Evolutionary conservation across 2,113 vertebrate species (phyloP), one percentile per base, ranked within the genome.

Genomic region (Ondatra zibethicus): DNA sequence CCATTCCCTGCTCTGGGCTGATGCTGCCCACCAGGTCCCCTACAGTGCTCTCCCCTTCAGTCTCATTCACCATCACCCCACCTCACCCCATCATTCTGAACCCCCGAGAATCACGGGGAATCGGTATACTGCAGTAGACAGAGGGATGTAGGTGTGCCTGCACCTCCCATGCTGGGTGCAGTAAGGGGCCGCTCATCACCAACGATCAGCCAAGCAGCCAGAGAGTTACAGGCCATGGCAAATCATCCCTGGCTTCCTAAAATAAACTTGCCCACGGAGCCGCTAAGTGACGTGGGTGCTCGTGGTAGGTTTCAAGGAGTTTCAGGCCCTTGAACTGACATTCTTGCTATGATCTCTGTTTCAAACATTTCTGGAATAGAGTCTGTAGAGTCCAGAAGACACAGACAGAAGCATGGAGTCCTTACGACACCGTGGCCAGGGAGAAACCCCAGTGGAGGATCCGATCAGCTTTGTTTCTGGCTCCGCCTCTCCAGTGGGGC

Each of bases 101-200:
- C n/a, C 36, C 0, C 52, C 0, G n/a, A 31, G 78, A 13, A 36
- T 16, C 36, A 9, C 1, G 0, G 68, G 13, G 17, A 11, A 16
- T 23, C 11, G 0, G 75, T 33, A 7, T 10, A 0, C 0, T 0
- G 1, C 7, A 25, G 50, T 10, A 19, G 0, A 45, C 0, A 0
- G 36, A 50, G 33, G 12, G 45, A 2, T 5, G 4, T 33, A 10
- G 45, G 25, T 1, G 0, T 12, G 7, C 3, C 73, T 19, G 5
- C 0, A 1, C 45, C 11, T 10, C 39, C 58, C 13, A 0, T 1
- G 45, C 42, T 16, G 12, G 1, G 33, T 45, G 42, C 65, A 7
- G 29, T 8, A 73, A 45, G 85, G 85, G 65, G 39, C 47, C 19
- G 13, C 19, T 61, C 42, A 4, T 31, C 75, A 76, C 80, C 12